Evolutionary conservation across 1,140 invertebrate species (phyloP), one percentile per base, ranked within the genome.

Genomic region (Luehdorfia chinensis): DNA sequence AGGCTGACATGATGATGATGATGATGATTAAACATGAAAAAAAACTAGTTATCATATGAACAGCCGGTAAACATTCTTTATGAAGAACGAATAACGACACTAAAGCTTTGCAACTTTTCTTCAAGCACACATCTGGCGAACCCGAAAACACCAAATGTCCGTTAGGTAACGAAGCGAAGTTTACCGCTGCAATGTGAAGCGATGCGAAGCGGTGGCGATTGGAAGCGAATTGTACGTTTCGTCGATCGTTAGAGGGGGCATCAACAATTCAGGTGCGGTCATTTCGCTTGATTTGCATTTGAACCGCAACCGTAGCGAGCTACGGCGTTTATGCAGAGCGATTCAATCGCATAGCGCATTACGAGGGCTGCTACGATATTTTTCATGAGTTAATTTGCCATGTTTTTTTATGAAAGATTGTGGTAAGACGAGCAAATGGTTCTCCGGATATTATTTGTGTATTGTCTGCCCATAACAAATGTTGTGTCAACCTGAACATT

Each of bases 241-340:
- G 31, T 39, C 50, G 46, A 23, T 55, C 49, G 60, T 59, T 53
- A 21, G 52, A 13, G 31, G 19, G 31, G 19, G n/a, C 16, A 34
- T 16, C 33, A 19, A 19, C 33, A 19, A 34, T 18, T 34, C 16
- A 19, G 11, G 9, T 8, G 33, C 36, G 25, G 47, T 39, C 43
- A 50, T 53, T 50, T 47, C 23, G 59, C 55, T 62, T 58, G 56
- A 65, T 63, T 71, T 66, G 56, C 50, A 65, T 60, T 47, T 55
- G 46, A 53, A 55, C 54, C 32, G 33, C 46, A 14, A 18, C 32
- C 14, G 50, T 47, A 32, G 1, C 1, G 2, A 32, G 13, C n/a
- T 32, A 4, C 27, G 13, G 14, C 28, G 12, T 15, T 32, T 32
- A 32, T 12, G 30, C 14, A 31, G 6, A 7, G n/a, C n/a, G n/a